Conservation (phyloP, 2,113 vertebrate genomes). For the Neolamprologus devosi region DNA sequence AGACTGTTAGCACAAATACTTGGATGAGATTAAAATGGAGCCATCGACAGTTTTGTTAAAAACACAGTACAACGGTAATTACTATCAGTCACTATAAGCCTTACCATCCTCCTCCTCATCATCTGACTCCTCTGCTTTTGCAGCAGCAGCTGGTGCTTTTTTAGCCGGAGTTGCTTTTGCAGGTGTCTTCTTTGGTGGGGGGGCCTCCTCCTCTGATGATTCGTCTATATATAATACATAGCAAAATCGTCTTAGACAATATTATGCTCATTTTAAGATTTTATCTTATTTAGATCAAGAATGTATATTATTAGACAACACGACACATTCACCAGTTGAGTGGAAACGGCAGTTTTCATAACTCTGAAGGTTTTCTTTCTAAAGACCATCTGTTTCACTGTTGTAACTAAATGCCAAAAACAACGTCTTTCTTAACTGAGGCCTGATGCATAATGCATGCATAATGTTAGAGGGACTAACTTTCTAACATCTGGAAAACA, state of each 20-base stretch:
- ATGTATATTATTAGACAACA: background rate
- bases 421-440: background rate
- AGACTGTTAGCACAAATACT: background rate
- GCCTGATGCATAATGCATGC: background rate
- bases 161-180: constrained; percentile 46
- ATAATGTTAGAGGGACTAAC: background rate
- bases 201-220: constrained; percentile 69
- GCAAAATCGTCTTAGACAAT: background rate
- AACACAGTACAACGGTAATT: background rate
- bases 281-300: background rate
- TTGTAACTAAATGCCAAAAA: background rate
- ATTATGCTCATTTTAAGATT: background rate
- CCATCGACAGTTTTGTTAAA: background rate
- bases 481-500: background rate
- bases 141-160: background rate
- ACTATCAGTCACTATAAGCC: background rate
- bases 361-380: background rate
- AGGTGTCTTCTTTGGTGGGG: constrained; percentile 52
- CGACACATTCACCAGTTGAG: background rate
- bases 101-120: constrained; percentile 73
- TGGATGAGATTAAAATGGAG: background rate
- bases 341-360: background rate
- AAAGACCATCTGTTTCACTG: background rate
- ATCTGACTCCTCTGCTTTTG: constrained; percentile 70
- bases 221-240: constrained; percentile 18